Evolutionary conservation across 2,113 vertebrate species (phyloP).

Genomic region (Pardalotus punctatus): DNA sequence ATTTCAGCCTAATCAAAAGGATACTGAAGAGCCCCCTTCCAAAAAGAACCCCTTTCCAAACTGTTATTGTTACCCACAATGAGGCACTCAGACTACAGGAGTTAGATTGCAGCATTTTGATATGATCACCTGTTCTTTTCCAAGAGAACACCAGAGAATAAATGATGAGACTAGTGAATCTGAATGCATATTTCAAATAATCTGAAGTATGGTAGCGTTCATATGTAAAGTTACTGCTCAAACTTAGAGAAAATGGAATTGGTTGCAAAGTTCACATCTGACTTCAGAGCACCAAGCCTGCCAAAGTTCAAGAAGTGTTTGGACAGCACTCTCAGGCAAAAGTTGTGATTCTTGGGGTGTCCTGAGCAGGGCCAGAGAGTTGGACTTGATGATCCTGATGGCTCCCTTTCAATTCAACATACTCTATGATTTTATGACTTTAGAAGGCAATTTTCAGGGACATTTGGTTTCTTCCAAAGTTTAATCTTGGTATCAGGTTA

Average conservation of each 20-base stretch:
- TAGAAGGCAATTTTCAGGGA: not conserved
- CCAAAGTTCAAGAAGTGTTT: not conserved
- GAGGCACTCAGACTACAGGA: not conserved
- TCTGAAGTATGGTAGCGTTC: not conserved
- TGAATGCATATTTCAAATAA: not conserved
- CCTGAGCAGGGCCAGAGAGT: not conserved
- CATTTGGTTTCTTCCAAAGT: not conserved
- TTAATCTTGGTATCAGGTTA: not conserved
- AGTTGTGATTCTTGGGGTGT: rapidly evolving
- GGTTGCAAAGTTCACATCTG: not conserved
- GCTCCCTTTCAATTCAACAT: not conserved
- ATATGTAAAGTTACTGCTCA: not conserved
- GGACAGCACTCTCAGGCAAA: not conserved
- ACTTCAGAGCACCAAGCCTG: not conserved
- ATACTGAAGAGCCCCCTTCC: not conserved
- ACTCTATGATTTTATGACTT: not conserved
- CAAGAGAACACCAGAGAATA: not conserved
- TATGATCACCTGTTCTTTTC: not conserved
- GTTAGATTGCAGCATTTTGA: not conserved
- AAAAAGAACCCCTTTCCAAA: not conserved
- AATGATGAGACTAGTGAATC: not conserved
- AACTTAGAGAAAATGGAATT: not conserved
- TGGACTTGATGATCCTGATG: not conserved
- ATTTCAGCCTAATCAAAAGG: conserved; percentile 38
- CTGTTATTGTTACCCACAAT: conserved; percentile 24